Evolutionary conservation across 1,140 invertebrate genomes (phyloP).

Genomic region (Melitaea cinxia): DNA sequence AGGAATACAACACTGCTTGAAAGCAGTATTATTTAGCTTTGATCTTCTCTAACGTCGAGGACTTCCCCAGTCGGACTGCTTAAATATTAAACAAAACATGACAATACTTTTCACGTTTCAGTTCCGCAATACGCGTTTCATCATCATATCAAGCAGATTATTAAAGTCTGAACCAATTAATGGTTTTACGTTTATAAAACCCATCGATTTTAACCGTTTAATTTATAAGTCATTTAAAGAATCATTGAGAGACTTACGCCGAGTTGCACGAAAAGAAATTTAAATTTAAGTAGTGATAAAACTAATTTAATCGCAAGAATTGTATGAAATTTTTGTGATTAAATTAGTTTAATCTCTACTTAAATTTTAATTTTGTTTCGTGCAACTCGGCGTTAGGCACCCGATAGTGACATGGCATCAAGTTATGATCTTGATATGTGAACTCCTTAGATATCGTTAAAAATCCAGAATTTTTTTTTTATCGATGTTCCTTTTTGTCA

Average conservation of each 20-base stretch:
- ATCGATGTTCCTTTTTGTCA: too few relatives aligned
- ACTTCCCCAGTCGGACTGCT: too few relatives aligned
- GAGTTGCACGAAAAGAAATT: too few relatives aligned
- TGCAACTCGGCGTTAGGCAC: slow-evolving; percentile 11
- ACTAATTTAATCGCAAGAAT: too few relatives aligned
- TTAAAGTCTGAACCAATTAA: slow-evolving; percentile 57
- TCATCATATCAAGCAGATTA: slow-evolving; percentile 49
- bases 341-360: too few relatives aligned
- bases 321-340: too few relatives aligned
- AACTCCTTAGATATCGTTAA: background rate
- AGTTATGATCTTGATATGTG: slow-evolving; percentile 1
- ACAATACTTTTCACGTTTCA: slow-evolving; percentile 37
- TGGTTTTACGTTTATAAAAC: slow-evolving; percentile 47
- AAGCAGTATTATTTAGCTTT: too few relatives aligned
- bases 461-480: too few relatives aligned
- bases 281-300: too few relatives aligned
- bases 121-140: slow-evolving; percentile 38
- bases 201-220: slow-evolving; percentile 38
- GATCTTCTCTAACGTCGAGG: too few relatives aligned
- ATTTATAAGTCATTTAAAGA: slow-evolving; percentile 34
- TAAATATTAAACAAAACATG: slow-evolving; percentile 40
- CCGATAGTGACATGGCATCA: background rate
- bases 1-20: too few relatives aligned
- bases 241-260: slow-evolving; percentile 26
- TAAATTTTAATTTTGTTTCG: too few relatives aligned